These are phyloP conservation scores for Hafferia zeledoni DNA, from an alignment of 2,797 vertebrate species.

Conservation along the genomic window DNA sequence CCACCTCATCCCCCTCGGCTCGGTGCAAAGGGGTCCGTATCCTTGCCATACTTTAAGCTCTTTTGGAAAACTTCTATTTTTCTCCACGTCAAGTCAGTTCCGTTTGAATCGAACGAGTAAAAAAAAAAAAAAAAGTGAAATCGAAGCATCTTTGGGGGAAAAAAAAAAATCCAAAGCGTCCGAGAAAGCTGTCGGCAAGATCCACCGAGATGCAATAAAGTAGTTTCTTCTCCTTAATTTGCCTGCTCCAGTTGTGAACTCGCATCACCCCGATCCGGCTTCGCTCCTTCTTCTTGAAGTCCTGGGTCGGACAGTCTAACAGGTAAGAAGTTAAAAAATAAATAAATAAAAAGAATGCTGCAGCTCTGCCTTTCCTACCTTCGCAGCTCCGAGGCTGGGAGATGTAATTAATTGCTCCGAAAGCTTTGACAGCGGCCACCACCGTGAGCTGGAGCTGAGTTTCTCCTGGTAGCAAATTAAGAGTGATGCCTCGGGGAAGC, in stretches of 20 bases:
- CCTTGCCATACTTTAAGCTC: not conserved
- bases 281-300: slow-evolving; percentile 7
- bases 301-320: slow-evolving; percentile 10
- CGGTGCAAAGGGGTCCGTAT: not conserved
- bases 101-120: not conserved
- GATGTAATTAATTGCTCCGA: slow-evolving; percentile 42
- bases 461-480: slow-evolving; percentile 52
- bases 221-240: slow-evolving; percentile 12
- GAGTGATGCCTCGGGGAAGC: slow-evolving; percentile 53
- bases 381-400: not conserved
- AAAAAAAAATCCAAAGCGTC: not conserved
- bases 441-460: slow-evolving; percentile 63
- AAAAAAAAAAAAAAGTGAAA: not conserved
- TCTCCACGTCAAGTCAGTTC: not conserved
- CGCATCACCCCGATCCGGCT: not conserved
- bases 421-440: slow-evolving; percentile 77
- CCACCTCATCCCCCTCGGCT: not conserved
- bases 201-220: slow-evolving; percentile 28
- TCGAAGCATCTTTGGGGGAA: not conserved
- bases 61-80: not conserved
- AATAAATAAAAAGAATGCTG: slow-evolving; percentile 19
- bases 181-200: slow-evolving; percentile 17
- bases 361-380: slow-evolving; percentile 76
- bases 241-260: slow-evolving; percentile 3
- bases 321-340: slow-evolving; percentile 78